Evolutionary conservation across 1,140 invertebrate genomes (phyloP), one percentile per base, ranked within the genome.

Genomic region (Drosophila punjabiensis): DNA sequence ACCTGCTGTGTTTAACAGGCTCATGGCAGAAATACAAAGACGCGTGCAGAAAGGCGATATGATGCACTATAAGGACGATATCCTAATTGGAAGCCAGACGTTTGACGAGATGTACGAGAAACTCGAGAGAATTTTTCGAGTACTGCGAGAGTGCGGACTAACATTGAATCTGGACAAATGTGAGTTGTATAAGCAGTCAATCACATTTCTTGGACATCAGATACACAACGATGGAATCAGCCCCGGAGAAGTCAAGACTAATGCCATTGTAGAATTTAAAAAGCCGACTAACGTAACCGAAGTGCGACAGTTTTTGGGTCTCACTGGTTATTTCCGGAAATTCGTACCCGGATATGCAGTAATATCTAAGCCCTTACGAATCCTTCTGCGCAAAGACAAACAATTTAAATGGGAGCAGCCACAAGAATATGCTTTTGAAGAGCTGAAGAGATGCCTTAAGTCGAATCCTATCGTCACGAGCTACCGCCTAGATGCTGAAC

Each of bases 151-250:
- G n/a, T n/a, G n/a, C n/a, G n/a, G n/a, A n/a, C n/a, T 24, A 24
- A 24, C 24, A 2, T 24, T 24, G 24, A 35, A 24, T 48, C 9
- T n/a, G 30, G 8, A 14, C 2, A 62, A 62, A 8, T 62, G 60
- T 35, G 14, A 35, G 14, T 62, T 48, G 18, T 37, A 37, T 14
- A 30, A 53, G 16, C 47, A 64, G 8, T 64, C 28, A 18, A 53
- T 64, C 14, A 53, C 35, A 28, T 41, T 53, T 14, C 1, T 64
- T 30, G 33, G 13, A 14, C 48, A 64, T n/a, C n/a, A n/a, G n/a
- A n/a, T n/a, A n/a, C n/a, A n/a, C n/a, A n/a, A n/a, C n/a, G n/a
- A n/a, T n/a, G n/a, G n/a, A n/a, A n/a, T 28, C 20, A 64, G 59
- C 13, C 24, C 24, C 0, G 14, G 24, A 50, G 48, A 50, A 16